Evolutionary conservation across 2,113 vertebrate genomes (phyloP), one percentile per base, ranked within the genome.

Genomic region (Trachemys scripta): DNA sequence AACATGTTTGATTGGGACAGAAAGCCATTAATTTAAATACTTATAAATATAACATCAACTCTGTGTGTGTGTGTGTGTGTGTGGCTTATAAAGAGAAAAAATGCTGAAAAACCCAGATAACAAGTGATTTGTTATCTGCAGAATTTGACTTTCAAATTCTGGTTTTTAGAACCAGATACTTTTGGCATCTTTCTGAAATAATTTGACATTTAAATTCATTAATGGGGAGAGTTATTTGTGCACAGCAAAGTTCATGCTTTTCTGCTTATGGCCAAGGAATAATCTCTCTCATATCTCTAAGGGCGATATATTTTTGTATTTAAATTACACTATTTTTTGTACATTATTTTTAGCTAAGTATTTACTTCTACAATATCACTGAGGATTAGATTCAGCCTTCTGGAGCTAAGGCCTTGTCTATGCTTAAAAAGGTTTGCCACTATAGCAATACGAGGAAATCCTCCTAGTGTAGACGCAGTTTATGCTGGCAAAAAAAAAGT

Each of bases 141-240:
- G 88, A 93, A 85, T 85, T 92, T 87, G 69, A 82, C 51, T 96
- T 95, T 90, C n/a, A 92, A 92, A 80, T 92, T 91, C 51, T 17
- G 59, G 0, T 88, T 89, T 27, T 45, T 65, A 56, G 42, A 89
- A 38, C 42, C 51, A 92, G 45, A 88, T 62, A 49, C 9, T 81
- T 78, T 3, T 59, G 76, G n/a, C 3, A 56, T 90, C 85, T 85
- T 91, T 92, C 22, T 87, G 54, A 87, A 90, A 84, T 13, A 62
- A 56, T 82, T 93, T 97, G 86, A 31, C 27, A 29, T 95, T 92
- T 95, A 84, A 45, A 72, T 20, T 84, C 97, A 57, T 92, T 54
- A 79, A 2, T 84, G 47, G n/a, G 42, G 80, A 80, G 82, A 82
- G 10, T 62, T 51, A 80, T 85, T 25, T 81, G 9, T 80, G 59